Conservation (phyloP, 2,797 vertebrate species). For the Eurystomus glaucurus region DNA sequence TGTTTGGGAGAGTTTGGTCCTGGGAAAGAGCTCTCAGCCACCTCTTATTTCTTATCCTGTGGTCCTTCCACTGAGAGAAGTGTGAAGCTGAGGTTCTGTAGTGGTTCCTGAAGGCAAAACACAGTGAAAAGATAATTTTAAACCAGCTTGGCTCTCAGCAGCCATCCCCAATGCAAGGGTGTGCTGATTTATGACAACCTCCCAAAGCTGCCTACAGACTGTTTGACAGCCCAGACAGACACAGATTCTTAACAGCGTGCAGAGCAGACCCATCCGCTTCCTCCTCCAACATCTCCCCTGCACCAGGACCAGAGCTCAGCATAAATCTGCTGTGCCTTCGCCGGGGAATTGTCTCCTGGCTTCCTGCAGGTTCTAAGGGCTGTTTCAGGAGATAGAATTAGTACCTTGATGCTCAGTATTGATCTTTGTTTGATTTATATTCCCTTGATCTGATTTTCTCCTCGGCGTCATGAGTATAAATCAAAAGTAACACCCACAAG, state of each 20-base stretch:
- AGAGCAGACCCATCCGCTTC: constrained; percentile 29
- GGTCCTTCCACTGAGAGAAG: background rate
- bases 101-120: background rate
- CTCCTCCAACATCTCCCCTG: constrained; percentile 52
- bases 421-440: constrained; percentile 69
- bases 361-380: constrained; percentile 30
- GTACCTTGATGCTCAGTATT: constrained; percentile 64
- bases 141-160: background rate
- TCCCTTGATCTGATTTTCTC: constrained; percentile 65
- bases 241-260: constrained; percentile 34
- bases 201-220: constrained; percentile 49
- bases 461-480: constrained; percentile 4
- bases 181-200: constrained; percentile 51
- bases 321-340: constrained; percentile 34
- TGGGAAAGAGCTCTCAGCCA: background rate
- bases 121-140: constrained; percentile 3
- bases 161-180: background rate
- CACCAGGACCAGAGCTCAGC: constrained; percentile 22
- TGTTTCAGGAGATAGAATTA: constrained; percentile 59
- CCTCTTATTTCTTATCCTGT: rapidly evolving
- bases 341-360: background rate
- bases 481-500: constrained; percentile 66
- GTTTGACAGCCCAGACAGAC: constrained; percentile 68
- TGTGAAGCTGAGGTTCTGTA: background rate
- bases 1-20: background rate